Evolutionary conservation across 2,888 invertebrate genomes (phyloP).

Genomic region (Bombylius discolor): DNA sequence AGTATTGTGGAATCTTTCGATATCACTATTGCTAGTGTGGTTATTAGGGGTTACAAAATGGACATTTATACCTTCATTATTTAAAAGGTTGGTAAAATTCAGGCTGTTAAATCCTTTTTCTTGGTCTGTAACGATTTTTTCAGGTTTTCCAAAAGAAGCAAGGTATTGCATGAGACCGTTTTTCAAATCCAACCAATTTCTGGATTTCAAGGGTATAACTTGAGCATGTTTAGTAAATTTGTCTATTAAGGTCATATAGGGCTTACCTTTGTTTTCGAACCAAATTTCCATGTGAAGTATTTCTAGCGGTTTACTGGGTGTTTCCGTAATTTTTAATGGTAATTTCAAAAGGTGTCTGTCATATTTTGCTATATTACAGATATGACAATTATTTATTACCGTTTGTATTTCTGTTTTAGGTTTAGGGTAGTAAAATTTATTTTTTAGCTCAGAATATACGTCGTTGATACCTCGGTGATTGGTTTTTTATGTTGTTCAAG

Average conservation of each 20-base stretch:
- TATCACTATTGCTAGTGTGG: no score
- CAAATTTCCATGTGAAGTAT: constrained; percentile 6
- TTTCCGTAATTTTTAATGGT: constrained; percentile 7
- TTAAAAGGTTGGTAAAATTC: no score
- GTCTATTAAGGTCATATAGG: constrained; percentile 1
- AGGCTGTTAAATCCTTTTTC: no score
- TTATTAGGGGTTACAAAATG: no score
- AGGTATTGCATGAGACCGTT: constrained; percentile 5
- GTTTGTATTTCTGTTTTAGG: constrained; percentile 3
- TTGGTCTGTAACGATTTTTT: constrained; percentile 1
- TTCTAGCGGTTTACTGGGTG: constrained; percentile 1
- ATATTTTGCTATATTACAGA: constrained; percentile 5
- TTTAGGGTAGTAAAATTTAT: constrained; percentile 2
- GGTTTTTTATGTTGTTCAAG: constrained; percentile 1
- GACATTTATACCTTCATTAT: no score
- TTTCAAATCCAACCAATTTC: constrained; percentile 2
- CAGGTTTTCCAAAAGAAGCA: constrained; percentile 9
- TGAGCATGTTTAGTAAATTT: constrained; percentile 8
- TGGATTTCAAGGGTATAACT: constrained; percentile 1
- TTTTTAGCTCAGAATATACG: constrained; percentile 3
- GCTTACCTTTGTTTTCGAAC: background rate
- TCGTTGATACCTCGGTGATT: constrained; percentile 7
- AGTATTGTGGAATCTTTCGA: no score
- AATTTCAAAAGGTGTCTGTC: constrained; percentile 6
- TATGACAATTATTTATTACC: constrained; percentile 8